phyloP scores from a whole-genome alignment of 2,113 vertebrate genomes.

The Gymnorhina tibicen region DNA sequence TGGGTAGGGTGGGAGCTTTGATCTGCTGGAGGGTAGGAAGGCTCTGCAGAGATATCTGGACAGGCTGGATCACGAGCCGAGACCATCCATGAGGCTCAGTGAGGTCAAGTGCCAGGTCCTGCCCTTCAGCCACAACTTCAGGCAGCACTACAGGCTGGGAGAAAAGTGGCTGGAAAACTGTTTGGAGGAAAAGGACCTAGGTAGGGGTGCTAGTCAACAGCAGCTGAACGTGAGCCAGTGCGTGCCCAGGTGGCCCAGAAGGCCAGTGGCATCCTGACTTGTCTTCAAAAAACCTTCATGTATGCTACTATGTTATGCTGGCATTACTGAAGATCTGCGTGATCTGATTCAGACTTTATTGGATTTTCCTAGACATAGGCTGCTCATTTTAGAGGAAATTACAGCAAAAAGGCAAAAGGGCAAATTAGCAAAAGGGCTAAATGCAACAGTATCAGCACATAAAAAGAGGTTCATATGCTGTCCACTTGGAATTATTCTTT shows the following conservation, averaged over 20 bases:
- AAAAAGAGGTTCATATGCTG: neutral
- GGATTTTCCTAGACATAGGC: neutral
- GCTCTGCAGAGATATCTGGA: neutral
- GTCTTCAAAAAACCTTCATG: neutral
- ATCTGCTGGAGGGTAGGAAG: neutral
- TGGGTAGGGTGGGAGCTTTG: accelerated
- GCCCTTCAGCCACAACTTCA: neutral
- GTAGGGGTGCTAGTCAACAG: neutral
- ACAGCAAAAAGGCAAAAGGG: no score
- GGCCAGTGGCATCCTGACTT: neutral
- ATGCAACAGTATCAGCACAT: neutral
- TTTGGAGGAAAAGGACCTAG: neutral
- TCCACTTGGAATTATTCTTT: neutral
- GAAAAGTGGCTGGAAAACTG: neutral
- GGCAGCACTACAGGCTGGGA: neutral
- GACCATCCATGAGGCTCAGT: neutral
- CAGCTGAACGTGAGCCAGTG: accelerated
- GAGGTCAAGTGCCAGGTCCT: neutral
- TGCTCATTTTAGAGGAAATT: neutral
- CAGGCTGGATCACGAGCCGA: neutral
- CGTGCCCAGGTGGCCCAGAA: neutral
- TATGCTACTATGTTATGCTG: neutral
- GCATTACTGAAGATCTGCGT: neutral
- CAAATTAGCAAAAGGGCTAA: neutral
- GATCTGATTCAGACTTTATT: neutral